These are phyloP conservation scores for Aphelenchoides fujianensis DNA, from an alignment of 1,140 invertebrate genomes.

Conservation along the genomic window DNA sequence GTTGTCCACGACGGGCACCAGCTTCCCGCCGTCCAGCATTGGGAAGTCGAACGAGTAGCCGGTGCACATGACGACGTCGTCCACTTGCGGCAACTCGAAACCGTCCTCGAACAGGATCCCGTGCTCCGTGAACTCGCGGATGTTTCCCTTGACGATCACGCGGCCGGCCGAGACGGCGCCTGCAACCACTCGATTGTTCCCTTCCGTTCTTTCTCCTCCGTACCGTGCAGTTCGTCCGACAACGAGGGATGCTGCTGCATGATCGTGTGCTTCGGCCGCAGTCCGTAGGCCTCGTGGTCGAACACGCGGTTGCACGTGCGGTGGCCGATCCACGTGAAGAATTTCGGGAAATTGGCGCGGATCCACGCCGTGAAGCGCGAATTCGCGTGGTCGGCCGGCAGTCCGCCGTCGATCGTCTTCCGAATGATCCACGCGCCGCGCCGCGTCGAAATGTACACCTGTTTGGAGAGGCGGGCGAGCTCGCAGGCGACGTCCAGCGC, in stretches of 20 bases:
- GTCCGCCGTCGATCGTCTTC: conserved; percentile 61
- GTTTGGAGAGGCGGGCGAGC: conserved; percentile 62
- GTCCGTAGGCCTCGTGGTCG: conserved; percentile 64
- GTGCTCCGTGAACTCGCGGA: conserved; percentile 60
- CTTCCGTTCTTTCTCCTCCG: neutral
- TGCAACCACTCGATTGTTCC: neutral
- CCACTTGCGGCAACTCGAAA: conserved; percentile 34
- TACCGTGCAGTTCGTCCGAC: conserved; percentile 16
- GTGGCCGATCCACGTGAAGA: conserved; percentile 20
- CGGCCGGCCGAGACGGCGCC: neutral
- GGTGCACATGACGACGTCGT: conserved; percentile 51
- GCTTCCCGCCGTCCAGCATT: neutral
- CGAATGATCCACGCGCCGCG: conserved; percentile 65
- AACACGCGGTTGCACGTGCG: conserved; percentile 61
- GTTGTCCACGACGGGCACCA: neutral
- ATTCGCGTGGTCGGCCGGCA: conserved; percentile 59
- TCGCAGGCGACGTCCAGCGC: conserved; percentile 67
- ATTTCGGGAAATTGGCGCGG: neutral
- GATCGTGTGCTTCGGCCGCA: conserved; percentile 64
- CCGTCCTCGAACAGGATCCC: conserved; percentile 64
- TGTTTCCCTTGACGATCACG: conserved; percentile 43
- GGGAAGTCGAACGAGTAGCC: neutral
- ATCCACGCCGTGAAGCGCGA: conserved; percentile 12
- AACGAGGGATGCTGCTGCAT: conserved; percentile 56
- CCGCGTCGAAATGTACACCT: conserved; percentile 65